A percentile compares a stretch with the other conserved stretches of the same genome.
These are phyloP conservation scores for Heliopora coerulea DNA, from an alignment of 92 coral and sea anemone genomes.

Conservation along the genomic window DNA sequence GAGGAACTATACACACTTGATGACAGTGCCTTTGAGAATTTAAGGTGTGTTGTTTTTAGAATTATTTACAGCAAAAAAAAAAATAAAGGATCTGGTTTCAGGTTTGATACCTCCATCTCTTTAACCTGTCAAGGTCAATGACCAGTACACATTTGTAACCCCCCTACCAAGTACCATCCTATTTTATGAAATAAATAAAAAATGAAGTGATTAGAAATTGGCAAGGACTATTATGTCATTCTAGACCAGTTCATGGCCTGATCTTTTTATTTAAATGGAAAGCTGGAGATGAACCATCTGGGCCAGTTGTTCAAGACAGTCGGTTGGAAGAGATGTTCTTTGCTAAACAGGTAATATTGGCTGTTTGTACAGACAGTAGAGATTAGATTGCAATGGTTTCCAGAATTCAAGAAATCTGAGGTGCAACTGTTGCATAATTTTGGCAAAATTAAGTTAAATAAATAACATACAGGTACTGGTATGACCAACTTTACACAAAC, in stretches of 20 bases:
- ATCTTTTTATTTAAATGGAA: constrained; percentile 96
- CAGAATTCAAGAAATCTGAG: not conserved
- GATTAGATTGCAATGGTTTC: not conserved
- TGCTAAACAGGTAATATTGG: constrained; percentile 74
- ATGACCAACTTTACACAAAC: too few relatives aligned
- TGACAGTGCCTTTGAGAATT: constrained; percentile 80
- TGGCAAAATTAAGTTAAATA: too few relatives aligned
- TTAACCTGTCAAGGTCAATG: too few relatives aligned
- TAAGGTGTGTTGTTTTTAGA: constrained; percentile 54
- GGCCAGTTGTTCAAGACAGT: constrained; percentile 90
- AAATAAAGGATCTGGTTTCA: not conserved
- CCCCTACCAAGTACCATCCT: too few relatives aligned
- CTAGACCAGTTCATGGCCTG: constrained; percentile 93
- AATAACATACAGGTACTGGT: too few relatives aligned
- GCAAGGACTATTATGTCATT: too few relatives aligned
- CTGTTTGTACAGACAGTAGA: too few relatives aligned
- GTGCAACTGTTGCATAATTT: too few relatives aligned
- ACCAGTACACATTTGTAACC: too few relatives aligned
- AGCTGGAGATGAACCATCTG: constrained; percentile 96
- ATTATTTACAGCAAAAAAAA: not conserved
- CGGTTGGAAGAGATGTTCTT: constrained; percentile 88
- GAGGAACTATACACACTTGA: constrained; percentile 94
- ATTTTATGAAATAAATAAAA: too few relatives aligned
- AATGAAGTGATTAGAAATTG: too few relatives aligned
- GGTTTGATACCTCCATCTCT: too few relatives aligned